A percentile compares a stretch with the other conserved stretches of the same genome.
Conservation (phyloP, 2,113 vertebrate species). For the Anhinga rufa region DNA sequence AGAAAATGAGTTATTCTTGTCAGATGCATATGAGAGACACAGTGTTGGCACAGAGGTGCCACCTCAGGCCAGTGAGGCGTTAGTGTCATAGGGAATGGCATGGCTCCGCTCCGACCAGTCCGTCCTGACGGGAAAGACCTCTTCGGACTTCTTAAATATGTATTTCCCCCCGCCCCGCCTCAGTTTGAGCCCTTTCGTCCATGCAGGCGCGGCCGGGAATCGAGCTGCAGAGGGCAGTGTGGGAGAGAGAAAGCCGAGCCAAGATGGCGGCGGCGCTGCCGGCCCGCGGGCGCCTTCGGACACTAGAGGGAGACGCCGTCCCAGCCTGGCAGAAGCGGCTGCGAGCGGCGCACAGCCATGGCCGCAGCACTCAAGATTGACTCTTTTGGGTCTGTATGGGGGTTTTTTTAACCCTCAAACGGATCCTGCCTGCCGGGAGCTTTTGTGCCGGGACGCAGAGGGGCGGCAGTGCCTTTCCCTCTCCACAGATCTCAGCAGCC, state of each 20-base stretch:
- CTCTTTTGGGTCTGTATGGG: rapidly evolving
- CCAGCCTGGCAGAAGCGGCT: neutral
- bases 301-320: neutral
- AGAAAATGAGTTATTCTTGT: neutral
- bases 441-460: neutral
- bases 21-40: rapidly evolving
- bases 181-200: no score
- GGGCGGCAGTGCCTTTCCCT: neutral
- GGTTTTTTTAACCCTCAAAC: neutral
- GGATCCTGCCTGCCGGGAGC: neutral
- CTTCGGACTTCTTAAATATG: no score
- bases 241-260: neutral
- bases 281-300: neutral
- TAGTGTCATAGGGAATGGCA: rapidly evolving
- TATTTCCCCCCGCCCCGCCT: no score
- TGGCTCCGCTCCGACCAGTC: neutral
- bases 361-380: rapidly evolving
- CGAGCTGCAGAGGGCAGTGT: conserved; percentile 45
- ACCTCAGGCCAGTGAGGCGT: rapidly evolving
- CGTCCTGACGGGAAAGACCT: neutral
- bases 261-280: neutral
- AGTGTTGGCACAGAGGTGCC: rapidly evolving
- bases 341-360: no score
- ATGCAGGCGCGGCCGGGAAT: neutral
- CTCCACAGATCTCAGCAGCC: no score